Evolutionary conservation across 2,113 vertebrate genomes (phyloP), one percentile per base, ranked within the genome.

Genomic region (Rhinichthys klamathensis): DNA sequence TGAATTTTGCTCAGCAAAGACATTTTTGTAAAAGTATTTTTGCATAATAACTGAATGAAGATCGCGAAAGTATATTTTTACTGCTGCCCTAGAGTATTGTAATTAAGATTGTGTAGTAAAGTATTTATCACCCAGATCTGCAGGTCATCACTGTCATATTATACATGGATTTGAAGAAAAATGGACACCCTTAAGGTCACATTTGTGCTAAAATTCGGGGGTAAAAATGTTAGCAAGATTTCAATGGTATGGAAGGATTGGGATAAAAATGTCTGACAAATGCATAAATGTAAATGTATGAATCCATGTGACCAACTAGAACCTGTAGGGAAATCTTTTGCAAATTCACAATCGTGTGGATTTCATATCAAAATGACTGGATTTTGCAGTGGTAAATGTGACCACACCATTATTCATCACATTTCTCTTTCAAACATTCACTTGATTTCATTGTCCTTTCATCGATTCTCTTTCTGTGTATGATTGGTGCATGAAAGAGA

Each of bases 1-100:
- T 90, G 88, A 92, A 92, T 92, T 94, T 92, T 93, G 90, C 89
- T 93, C 86, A 87, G 84, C 91, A 85, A 92, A 92, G 92, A 88
- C 56, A 56, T 92, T 91, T 92, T 92, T 93, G 65, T 91, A 92
- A 90, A 58, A 3, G 30, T 81, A 81, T 67, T 88, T 89, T 94
- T 94, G 89, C 92, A 93, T 90, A 92, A 86, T 90, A 89, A 88
- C 89, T 87, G 90, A 90, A 90, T 91, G 90, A 80, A 81, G n/a
- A 82, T 65, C 72, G 49, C 58, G 30, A 75, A 75, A 91, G 92
- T 92, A 89, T 90, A 91, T 93, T 81, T 93, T 92, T 92, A 91
- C 91, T 90, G 90, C 87, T 88, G 86, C 89, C 86, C 87, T 87
- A 73, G 80, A 69, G 69, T 81, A 67, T 46, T 87, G 87, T 87